These are phyloP conservation scores for Mylabris phalerata DNA, from an alignment of 1,140 invertebrate genomes.

Conservation along the genomic window DNA sequence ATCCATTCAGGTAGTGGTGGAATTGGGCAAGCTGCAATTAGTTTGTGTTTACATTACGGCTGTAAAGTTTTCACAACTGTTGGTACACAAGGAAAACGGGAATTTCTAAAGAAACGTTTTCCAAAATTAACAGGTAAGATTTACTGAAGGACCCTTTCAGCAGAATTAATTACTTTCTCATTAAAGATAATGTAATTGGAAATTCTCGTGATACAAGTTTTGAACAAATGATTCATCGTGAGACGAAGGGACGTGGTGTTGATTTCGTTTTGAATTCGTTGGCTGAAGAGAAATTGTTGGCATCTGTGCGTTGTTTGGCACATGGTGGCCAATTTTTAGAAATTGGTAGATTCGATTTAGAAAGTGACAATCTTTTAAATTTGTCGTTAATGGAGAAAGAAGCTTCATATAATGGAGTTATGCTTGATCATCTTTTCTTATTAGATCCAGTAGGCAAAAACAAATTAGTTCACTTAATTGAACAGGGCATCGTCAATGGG, in stretches of 20 bases:
- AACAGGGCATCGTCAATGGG: slow-evolving; percentile 72
- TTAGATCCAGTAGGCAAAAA: slow-evolving; percentile 50
- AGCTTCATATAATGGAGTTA: slow-evolving; percentile 79
- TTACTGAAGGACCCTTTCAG: too few relatives aligned
- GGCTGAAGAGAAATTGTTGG: slow-evolving; percentile 59
- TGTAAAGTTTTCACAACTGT: too few relatives aligned
- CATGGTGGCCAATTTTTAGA: slow-evolving; percentile 53
- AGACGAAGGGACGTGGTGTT: slow-evolving; percentile 57
- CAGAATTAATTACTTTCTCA: not conserved
- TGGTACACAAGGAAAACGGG: slow-evolving; percentile 69
- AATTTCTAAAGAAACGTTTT: slow-evolving; percentile 64
- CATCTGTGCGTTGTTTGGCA: slow-evolving; percentile 71
- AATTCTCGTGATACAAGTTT: too few relatives aligned
- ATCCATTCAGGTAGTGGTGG: too few relatives aligned
- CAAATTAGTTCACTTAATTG: slow-evolving; percentile 46
- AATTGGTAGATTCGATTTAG: slow-evolving; percentile 47
- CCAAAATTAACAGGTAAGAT: slow-evolving; percentile 46
- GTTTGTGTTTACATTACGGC: too few relatives aligned
- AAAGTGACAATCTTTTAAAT: slow-evolving; percentile 56
- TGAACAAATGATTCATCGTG: slow-evolving; percentile 52
- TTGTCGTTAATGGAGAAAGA: slow-evolving; percentile 76
- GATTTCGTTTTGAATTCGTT: slow-evolving; percentile 63
- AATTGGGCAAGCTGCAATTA: too few relatives aligned
- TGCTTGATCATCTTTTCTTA: slow-evolving; percentile 63
- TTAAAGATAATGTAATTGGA: slow-evolving; percentile 47